Evolutionary conservation across 2,797 vertebrate species (phyloP).

Genomic region (Lagocephalus sceleratus): DNA sequence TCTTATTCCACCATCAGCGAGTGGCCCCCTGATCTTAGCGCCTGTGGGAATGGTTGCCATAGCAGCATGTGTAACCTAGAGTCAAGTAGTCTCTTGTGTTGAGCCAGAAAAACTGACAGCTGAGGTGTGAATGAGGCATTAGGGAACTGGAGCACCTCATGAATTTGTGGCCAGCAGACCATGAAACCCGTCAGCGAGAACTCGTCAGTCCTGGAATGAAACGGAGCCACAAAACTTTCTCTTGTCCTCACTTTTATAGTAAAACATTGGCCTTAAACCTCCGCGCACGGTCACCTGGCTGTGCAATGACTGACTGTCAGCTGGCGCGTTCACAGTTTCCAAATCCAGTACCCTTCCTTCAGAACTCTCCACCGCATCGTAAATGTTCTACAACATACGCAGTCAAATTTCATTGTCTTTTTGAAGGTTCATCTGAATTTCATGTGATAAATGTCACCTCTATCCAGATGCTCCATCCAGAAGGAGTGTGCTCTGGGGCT

Average conservation of each 20-base stretch:
- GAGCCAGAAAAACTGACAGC: constrained; percentile 58
- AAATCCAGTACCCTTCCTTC: not conserved
- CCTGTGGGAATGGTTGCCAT: constrained; percentile 60
- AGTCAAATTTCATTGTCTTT: constrained; percentile 1
- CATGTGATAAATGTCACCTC: constrained; percentile 7
- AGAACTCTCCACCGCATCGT: constrained; percentile 1
- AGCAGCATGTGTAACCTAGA: constrained; percentile 61
- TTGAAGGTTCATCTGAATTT: constrained; percentile 6
- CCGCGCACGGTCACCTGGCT: constrained; percentile 7
- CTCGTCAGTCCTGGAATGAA: constrained; percentile 42
- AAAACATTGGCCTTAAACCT: constrained; percentile 31
- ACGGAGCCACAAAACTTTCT: constrained; percentile 38
- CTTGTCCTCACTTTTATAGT: constrained; percentile 22
- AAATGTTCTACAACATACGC: constrained; percentile 1
- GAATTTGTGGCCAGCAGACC: constrained; percentile 57
- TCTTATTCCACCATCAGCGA: constrained; percentile 56
- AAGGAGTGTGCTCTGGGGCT: constrained; percentile 81
- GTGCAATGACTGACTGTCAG: not conserved
- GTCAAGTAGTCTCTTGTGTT: constrained; percentile 63
- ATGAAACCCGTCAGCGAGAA: constrained; percentile 51
- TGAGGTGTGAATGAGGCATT: constrained; percentile 58
- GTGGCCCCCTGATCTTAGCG: constrained; percentile 49
- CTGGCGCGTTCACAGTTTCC: constrained; percentile 11
- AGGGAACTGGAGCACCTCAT: constrained; percentile 54
- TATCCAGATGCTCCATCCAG: constrained; percentile 85